phyloP scores from a whole-genome alignment of 2,797 vertebrate genomes.

The Miichthys miiuy region DNA sequence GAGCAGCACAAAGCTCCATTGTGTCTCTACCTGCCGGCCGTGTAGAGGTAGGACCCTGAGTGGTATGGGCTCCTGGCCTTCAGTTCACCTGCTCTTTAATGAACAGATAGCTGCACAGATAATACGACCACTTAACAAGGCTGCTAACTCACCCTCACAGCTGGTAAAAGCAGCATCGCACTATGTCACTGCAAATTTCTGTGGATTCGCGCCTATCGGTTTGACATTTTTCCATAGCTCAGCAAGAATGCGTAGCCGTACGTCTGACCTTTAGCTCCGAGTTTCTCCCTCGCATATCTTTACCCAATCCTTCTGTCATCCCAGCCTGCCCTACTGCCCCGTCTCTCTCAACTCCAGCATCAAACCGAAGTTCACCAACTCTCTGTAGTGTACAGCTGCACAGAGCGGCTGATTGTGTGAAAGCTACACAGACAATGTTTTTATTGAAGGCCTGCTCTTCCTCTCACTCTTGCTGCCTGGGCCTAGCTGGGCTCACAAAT shows the following conservation, averaged over 20 bases:
- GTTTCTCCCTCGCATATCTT: slow-evolving; percentile 35
- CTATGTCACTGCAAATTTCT: not conserved
- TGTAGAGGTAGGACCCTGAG: slow-evolving; percentile 54
- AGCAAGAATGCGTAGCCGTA: not conserved
- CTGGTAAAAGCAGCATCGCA: slow-evolving; percentile 43
- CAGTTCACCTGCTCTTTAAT: slow-evolving; percentile 75
- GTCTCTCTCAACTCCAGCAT: slow-evolving; percentile 54
- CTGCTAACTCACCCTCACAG: slow-evolving; percentile 43
- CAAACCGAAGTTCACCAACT: slow-evolving; percentile 62
- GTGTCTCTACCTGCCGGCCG: slow-evolving; percentile 62
- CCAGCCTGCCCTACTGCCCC: slow-evolving; percentile 68
- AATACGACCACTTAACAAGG: slow-evolving; percentile 46
- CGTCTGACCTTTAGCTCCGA: slow-evolving; percentile 44
- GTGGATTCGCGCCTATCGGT: slow-evolving; percentile 22
- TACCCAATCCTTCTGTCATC: slow-evolving; percentile 43
- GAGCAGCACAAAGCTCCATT: slow-evolving; percentile 82
- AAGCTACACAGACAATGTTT: slow-evolving; percentile 88
- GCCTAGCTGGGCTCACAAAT: slow-evolving; percentile 82
- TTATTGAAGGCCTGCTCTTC: slow-evolving; percentile 90
- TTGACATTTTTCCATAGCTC: not conserved
- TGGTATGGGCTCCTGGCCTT: slow-evolving; percentile 63
- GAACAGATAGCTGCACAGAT: slow-evolving; percentile 69
- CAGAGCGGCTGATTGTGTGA: slow-evolving; percentile 84
- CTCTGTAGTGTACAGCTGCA: slow-evolving; percentile 63
- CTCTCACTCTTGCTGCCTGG: slow-evolving; percentile 83